These are phyloP conservation scores for Macrotrachela quadricornifera DNA, from an alignment of 1,140 invertebrate species.

Conservation along the genomic window DNA sequence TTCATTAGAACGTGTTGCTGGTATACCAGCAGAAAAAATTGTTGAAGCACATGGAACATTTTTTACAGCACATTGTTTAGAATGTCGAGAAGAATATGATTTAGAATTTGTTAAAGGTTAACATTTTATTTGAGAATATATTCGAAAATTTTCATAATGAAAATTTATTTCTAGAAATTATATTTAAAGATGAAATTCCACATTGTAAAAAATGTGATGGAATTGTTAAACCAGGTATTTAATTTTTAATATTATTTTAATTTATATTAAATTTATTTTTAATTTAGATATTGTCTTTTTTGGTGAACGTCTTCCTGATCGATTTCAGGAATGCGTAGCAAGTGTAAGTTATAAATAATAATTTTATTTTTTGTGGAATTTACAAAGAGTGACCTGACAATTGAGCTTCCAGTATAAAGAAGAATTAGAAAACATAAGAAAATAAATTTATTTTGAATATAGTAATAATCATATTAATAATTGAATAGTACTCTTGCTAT, in stretches of 20 bases:
- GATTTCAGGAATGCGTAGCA: constrained; percentile 48
- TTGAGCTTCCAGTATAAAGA: too few species aligned
- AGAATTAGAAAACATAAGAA: too few species aligned
- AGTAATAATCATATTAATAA: too few species aligned
- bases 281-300: constrained; percentile 61
- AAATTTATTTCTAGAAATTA: too few species aligned
- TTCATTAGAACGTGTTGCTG: constrained; percentile 35
- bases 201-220: too few species aligned
- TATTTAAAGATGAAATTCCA: too few species aligned
- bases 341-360: too few species aligned
- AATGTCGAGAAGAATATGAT: constrained; percentile 50
- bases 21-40: constrained; percentile 55
- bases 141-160: not conserved
- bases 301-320: constrained; percentile 57
- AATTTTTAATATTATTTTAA: not conserved
- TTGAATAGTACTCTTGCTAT: too few species aligned
- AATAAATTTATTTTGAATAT: too few species aligned
- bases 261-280: not conserved
- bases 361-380: too few species aligned
- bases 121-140: not conserved
- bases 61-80: constrained; percentile 59
- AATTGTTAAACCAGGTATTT: not conserved
- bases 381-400: too few species aligned
- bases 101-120: constrained; percentile 23
- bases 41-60: constrained; percentile 86